phyloP scores from a whole-genome alignment of 2,797 vertebrate genomes.

The Phataginus tetradactyla region DNA sequence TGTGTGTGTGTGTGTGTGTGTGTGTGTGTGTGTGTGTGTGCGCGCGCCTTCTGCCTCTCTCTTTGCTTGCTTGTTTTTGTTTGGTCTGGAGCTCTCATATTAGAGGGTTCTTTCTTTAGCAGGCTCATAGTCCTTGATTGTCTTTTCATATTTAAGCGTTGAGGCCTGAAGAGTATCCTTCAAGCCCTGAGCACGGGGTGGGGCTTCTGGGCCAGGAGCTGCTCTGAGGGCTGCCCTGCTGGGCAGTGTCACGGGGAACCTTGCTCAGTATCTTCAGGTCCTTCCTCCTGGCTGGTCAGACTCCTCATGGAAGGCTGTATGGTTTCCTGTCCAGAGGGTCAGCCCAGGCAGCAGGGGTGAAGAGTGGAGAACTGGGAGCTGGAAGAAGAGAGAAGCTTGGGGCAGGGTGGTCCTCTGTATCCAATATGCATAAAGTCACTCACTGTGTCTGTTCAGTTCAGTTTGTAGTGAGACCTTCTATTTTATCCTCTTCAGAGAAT shows the following conservation, averaged over 20 bases:
- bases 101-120: not conserved
- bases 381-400: not conserved
- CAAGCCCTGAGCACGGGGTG: not conserved
- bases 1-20: not conserved
- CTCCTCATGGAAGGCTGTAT: not conserved
- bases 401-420: not conserved
- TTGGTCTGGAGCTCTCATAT: not conserved
- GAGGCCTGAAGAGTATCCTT: not conserved
- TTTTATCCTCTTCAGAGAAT: not conserved
- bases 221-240: not conserved
- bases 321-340: not conserved
- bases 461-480: not conserved
- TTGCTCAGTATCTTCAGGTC: not conserved
- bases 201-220: not conserved
- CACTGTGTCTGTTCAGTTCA: not conserved
- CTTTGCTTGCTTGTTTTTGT: not conserved
- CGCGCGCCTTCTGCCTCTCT: not conserved
- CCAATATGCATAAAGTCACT: accelerated
- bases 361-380: not conserved
- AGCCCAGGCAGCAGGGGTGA: not conserved
- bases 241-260: not conserved
- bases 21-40: not conserved
- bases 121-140: not conserved
- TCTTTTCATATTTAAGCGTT: not conserved
- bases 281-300: not conserved